These are phyloP conservation scores for Nesometra sesokonis DNA, from an alignment of 35 echinoderm and acorn worm species.

Conservation along the genomic window DNA sequence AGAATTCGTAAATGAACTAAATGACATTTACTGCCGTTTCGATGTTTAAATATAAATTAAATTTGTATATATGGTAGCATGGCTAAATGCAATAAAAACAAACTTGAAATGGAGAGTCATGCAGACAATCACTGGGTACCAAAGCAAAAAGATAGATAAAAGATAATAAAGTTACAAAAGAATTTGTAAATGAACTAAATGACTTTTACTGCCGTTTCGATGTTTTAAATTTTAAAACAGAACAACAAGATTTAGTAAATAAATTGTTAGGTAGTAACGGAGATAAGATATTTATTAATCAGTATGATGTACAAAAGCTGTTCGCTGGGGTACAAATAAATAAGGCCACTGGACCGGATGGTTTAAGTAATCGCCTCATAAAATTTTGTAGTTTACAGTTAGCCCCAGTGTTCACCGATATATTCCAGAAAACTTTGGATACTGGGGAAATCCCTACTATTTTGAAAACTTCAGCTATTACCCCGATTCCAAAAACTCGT, in stretches of 20 bases:
- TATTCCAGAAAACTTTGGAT: not conserved
- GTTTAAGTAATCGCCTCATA: not conserved
- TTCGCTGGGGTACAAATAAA: not conserved
- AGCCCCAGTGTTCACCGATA: not conserved
- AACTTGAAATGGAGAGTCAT: too few relatives aligned
- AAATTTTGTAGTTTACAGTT: not conserved
- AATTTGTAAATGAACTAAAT: not conserved
- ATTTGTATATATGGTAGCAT: too few relatives aligned
- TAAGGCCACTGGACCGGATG: not conserved
- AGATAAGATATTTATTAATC: not conserved
- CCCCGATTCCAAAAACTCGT: constrained; percentile 1
- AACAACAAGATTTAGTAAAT: not conserved
- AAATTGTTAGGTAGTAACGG: too few relatives aligned
- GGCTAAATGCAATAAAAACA: too few relatives aligned
- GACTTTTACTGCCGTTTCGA: not conserved
- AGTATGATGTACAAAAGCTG: not conserved
- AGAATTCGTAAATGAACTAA: too few relatives aligned
- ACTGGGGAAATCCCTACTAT: not conserved
- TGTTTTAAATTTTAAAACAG: not conserved
- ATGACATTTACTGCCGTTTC: too few relatives aligned
- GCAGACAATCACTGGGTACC: not conserved
- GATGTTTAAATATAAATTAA: too few relatives aligned
- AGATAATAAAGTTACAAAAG: not conserved
- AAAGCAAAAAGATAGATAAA: not conserved
- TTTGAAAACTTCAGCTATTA: constrained; percentile 20